These are phyloP conservation scores for Diarsia mendica DNA, from an alignment of 2,888 invertebrate genomes.

Conservation along the genomic window DNA sequence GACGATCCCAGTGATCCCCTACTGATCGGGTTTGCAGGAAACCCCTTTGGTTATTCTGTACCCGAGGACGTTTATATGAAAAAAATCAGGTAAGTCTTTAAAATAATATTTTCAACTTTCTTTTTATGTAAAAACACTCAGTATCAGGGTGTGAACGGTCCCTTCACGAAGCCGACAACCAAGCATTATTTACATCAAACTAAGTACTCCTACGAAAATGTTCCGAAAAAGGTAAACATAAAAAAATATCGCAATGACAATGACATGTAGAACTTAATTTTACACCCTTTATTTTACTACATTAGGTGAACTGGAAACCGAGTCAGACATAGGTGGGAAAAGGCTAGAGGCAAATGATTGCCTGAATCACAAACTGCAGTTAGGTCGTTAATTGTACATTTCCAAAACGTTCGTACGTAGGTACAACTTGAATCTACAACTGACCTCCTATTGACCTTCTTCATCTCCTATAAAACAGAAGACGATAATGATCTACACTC, in stretches of 20 bases:
- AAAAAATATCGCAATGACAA: no score
- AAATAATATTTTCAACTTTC: neutral
- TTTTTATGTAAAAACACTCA: neutral
- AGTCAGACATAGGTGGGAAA: no score
- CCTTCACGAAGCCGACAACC: no score
- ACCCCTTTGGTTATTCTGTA: conserved; percentile 84
- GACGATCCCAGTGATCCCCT: conserved; percentile 69
- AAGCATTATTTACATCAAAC: no score
- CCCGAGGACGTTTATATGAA: conserved; percentile 82
- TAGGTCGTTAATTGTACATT: no score
- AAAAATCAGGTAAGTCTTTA: conserved; percentile 79
- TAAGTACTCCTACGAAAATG: no score
- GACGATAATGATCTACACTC: neutral
- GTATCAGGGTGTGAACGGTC: neutral
- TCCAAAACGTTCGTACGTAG: no score
- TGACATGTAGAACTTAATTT: no score
- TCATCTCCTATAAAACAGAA: neutral
- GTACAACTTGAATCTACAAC: neutral
- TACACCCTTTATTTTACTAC: neutral
- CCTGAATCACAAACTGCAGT: neutral
- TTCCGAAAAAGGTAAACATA: no score
- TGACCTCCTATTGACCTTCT: neutral
- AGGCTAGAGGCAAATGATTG: neutral
- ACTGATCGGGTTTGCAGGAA: conserved; percentile 83
- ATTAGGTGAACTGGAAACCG: neutral